These are phyloP conservation scores for Rousettus madagascariensis DNA, from an alignment of 2,797 vertebrate genomes.

Conservation along the genomic window DNA sequence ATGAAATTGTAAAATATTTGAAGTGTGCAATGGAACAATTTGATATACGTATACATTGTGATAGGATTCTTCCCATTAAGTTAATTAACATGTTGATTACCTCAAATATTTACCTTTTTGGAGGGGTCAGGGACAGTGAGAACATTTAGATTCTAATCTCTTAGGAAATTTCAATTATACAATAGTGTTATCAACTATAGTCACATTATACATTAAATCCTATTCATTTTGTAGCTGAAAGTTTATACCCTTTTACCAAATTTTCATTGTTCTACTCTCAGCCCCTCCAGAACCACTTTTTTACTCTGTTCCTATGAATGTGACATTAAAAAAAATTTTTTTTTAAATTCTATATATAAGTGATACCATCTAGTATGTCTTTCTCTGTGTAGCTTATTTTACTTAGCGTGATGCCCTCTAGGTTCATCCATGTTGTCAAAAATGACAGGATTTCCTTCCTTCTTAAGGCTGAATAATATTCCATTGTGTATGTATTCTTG, in stretches of 20 bases:
- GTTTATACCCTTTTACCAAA: neutral
- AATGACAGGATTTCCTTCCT: neutral
- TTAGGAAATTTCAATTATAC: neutral
- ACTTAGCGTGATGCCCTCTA: neutral
- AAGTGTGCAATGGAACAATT: neutral
- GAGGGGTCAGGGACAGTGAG: neutral
- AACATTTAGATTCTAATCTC: neutral
- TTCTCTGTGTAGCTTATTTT: neutral
- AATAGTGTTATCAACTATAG: neutral
- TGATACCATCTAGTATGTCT: neutral
- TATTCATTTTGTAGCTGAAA: neutral
- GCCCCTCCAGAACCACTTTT: neutral
- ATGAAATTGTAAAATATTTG: neutral
- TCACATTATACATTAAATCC: neutral
- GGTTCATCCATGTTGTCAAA: neutral
- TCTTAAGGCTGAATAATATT: neutral
- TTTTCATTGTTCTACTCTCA: neutral
- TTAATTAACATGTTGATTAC: neutral
- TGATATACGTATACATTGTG: neutral
- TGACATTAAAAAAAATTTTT: neutral
- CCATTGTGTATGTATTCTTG: neutral
- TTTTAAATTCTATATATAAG: neutral
- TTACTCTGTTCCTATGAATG: neutral
- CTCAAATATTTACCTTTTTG: neutral
- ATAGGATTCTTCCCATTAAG: neutral